Evolutionary conservation across 1,140 invertebrate species (phyloP), one percentile per base, ranked within the genome.

Genomic region (Camponotus floridanus): DNA sequence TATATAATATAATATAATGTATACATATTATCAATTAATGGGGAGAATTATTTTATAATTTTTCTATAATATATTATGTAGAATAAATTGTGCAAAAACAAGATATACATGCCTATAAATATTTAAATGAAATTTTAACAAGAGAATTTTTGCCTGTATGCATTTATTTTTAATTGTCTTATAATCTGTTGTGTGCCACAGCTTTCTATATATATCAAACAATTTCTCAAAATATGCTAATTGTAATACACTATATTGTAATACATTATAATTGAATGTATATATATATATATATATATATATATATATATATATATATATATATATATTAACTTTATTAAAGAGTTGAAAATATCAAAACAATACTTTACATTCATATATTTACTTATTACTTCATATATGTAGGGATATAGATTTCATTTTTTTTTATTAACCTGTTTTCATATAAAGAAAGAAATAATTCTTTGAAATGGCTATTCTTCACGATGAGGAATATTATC

Each of bases 401-500:
- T 39, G 26, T 7, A n/a, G 9, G 13, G 21, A 11, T n/a, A 33
- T 42, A 55, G 33, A 31, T 13, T 71, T 26, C 4, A 39, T 51
- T 51, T 65, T 51, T 51, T 65, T 55, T 79, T n/a, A 55, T 55
- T 48, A 78, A 48, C 39, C 13, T 80, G 36, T 5, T 9, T 13
- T 48, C 36, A 51, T 9, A n/a, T 6, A 13, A 11, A 13, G 57
- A 39, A 15, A n/a, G 9, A n/a, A 70, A 70, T 2, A 26, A 76
- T n/a, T 57, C 2, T 15, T 31, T 33, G 79, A 62, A 36, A 94
- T 94, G 93, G 83, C 91, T 55, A 93, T 95, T 76, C 42, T 88
- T 26, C 94, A 94, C 36, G 91, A 95, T 31, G 88, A 94, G 8
- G 79, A 83, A 8, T 95, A 94, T 89, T 95, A 94, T 65, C 86